Base-by-base conservation (phyloP, 2,113 vertebrate genomes). In the Gobiocypris rarus region DNA sequence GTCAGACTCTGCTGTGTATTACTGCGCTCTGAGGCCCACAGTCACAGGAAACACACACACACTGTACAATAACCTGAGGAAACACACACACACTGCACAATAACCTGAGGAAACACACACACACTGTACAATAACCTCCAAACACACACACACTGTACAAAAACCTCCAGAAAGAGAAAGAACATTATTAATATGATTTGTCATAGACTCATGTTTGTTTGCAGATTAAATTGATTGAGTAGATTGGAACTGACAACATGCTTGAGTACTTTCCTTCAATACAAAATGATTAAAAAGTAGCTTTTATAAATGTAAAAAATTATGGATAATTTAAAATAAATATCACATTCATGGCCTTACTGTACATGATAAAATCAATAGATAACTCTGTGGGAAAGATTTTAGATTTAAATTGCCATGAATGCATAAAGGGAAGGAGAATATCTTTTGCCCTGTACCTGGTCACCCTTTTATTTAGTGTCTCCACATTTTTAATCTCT, bases 1-100 rank as follows among this genome's bases (percentile, higher is more conserved):
- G 2, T 45, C 65, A 75, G 81, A 87, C 75, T 74, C 74, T 41
- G 82, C 81, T 22, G 24, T 86, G n/a, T 88, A 77, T 73, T 85
- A 59, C 83, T 86, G 83, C 28, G 82, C 81, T 4, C 52, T 89
- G 70, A 0, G 19, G 77, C 43, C 75, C 70, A 89, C 79, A 87
- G 74, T 85, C 52, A 82, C 75, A 83, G 50, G 45, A 67, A 83
- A 82, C 52, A 34, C 63, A 24, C 0, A 0, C 52, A 15, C 58
- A 26, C 78, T 71, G 38, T 67, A 87, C 83, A 83, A 85, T 85
- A 87, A 87, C 28, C 52, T 28, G 34, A 38, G 34, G 34, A 38
- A 6, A 38, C 34, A 38, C 34, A 38, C 34, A 38, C 34, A 38
- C 34, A 38, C 34, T 1, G 5, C 1, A 38, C 34, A 6, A 38